Base-by-base conservation (phyloP, 2,797 vertebrate genomes). In the Sternarchorhynchus goeldii region DNA sequence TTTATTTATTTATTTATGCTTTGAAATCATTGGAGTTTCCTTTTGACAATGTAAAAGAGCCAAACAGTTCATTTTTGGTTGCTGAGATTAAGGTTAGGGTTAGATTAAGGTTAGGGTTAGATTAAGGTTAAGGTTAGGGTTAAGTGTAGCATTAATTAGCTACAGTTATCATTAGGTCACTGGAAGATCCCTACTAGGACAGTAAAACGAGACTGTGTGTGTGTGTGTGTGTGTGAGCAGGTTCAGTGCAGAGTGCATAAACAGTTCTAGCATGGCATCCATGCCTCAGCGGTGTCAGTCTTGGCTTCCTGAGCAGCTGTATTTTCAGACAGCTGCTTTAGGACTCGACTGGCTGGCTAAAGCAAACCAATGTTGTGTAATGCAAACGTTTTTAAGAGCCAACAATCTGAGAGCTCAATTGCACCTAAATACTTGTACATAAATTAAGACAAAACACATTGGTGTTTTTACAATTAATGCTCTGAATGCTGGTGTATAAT, bases 401-500 rank as follows among this genome's bases (percentile, higher is more conserved):
- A 17, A 25, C n/a, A 2, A 45, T 64, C 50, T 32, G 2, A 45
- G 4, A 20, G 57, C 71, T 83, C 60, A 0, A n/a, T 29, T 25
- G 50, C 21, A 68, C 65, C 63, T 76, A 25, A 31, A 21, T 3
- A 45, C 57, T 63, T 57, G 25, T 75, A 31, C 39, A 8, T 39
- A 57, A 8, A 41, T 64, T 31, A 29, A 66, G 41, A 77, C 18
- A 62, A 55, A 68, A 65, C 53, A 55, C 67, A 36, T 45, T 55
- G 50, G 71, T 73, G 34, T 67, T 21, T 73, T 31, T 81, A 73
- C 56, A 76, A 64, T 50, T 64, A 74, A 77, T 57, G 74, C 71
- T 81, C 79, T 63, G 67, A 76, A 79, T 25, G 86, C 84, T 87
- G 86, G 86, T 87, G 83, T 81, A 80, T 69, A 77, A 45, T 64